These are phyloP conservation scores for Agonopterix arenella DNA, from an alignment of 2,888 invertebrate genomes.

Conservation along the genomic window DNA sequence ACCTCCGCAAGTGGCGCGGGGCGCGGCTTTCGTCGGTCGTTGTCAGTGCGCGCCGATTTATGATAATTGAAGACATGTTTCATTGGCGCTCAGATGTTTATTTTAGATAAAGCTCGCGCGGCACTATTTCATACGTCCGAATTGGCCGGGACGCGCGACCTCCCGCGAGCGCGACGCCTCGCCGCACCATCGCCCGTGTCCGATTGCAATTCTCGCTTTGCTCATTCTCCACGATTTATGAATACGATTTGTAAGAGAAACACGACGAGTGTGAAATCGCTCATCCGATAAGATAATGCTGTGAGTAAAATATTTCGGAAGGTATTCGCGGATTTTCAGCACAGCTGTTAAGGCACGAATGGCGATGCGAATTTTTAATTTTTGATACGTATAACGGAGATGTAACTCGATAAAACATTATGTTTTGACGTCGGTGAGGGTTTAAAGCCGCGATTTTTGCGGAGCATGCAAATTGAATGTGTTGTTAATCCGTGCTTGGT, in stretches of 20 bases:
- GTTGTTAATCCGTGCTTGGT: slow-evolving; percentile 49
- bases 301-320: slow-evolving; percentile 29
- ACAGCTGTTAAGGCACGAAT: slow-evolving; percentile 12
- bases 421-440: slow-evolving; percentile 20
- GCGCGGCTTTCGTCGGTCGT: slow-evolving; percentile 59
- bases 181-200: slow-evolving; percentile 38
- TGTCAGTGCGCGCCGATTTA: slow-evolving; percentile 71
- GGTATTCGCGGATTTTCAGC: slow-evolving; percentile 22
- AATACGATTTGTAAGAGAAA: slow-evolving; percentile 51
- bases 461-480: slow-evolving; percentile 59
- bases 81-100: slow-evolving; percentile 73
- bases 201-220: slow-evolving; percentile 55
- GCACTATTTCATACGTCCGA: slow-evolving; percentile 72
- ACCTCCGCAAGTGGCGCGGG: slow-evolving; percentile 40
- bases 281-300: slow-evolving; percentile 44
- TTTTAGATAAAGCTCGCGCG: slow-evolving; percentile 71
- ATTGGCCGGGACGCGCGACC: slow-evolving; percentile 64
- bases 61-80: slow-evolving; percentile 76
- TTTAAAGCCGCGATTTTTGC: slow-evolving; percentile 29
- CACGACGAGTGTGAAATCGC: slow-evolving; percentile 51
- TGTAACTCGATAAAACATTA: slow-evolving; percentile 4
- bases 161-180: slow-evolving; percentile 42
- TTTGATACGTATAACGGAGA: slow-evolving; percentile 6
- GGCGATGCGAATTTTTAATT: slow-evolving; percentile 25
- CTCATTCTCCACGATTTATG: slow-evolving; percentile 58